A percentile compares a stretch with the other conserved stretches of the same genome.
Conservation (phyloP, 1,140 invertebrate genomes). For the Leguminivora glycinivorella region DNA sequence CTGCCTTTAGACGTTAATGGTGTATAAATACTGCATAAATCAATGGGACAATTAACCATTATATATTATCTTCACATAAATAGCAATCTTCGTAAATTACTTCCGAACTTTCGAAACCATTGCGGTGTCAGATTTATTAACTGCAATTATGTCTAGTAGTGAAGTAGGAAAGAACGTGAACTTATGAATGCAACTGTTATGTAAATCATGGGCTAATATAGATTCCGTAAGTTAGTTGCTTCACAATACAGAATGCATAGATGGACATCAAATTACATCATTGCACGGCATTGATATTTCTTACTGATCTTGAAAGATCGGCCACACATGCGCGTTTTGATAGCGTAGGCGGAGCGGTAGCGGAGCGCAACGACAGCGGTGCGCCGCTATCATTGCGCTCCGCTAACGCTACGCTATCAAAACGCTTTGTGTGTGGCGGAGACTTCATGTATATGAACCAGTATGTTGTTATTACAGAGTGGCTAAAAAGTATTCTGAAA, state of each 20-base stretch:
- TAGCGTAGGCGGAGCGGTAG: too few species aligned
- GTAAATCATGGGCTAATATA: constrained; percentile 16
- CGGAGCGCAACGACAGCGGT: too few species aligned
- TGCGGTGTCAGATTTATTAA: background rate
- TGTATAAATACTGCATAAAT: background rate
- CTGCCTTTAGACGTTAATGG: background rate
- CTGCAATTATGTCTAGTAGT: background rate
- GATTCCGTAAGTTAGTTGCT: background rate
- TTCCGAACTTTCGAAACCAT: background rate
- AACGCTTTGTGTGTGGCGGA: too few species aligned
- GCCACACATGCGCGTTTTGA: too few species aligned
- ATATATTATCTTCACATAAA: background rate
- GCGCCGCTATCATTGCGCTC: too few species aligned
- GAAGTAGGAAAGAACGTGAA: background rate
- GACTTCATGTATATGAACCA: too few species aligned
- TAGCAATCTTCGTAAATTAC: background rate
- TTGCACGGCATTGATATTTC: background rate
- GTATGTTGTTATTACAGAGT: background rate
- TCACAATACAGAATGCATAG: constrained; percentile 23
- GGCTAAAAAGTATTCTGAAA: too few species aligned
- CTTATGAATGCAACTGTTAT: constrained; percentile 18
- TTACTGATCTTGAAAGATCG: background rate
- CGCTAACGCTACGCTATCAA: too few species aligned
- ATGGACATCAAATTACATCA: constrained; percentile 18
- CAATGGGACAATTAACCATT: background rate